Percentiles rank a stretch among this genome's conserved stretches.
Conservation (phyloP, 2,797 vertebrate genomes). For the Eurystomus glaucurus region DNA sequence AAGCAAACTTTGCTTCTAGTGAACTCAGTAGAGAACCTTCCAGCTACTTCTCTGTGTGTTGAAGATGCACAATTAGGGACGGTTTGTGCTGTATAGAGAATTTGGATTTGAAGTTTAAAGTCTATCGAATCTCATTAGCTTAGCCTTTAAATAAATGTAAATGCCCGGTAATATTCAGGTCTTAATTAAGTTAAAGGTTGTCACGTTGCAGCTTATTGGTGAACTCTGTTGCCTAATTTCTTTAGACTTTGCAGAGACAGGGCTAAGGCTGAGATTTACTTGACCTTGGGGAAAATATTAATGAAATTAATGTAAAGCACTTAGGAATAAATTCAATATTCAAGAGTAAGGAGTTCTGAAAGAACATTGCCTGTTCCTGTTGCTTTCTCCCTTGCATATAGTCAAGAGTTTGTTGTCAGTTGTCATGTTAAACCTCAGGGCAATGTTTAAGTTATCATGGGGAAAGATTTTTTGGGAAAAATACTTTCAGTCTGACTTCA, state of each 20-base stretch:
- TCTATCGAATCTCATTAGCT: not conserved
- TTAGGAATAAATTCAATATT: not conserved
- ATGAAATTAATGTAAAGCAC: not conserved
- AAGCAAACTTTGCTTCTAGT: not conserved
- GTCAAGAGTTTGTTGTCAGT: not conserved
- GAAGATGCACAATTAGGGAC: constrained; percentile 14
- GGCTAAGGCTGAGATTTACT: constrained; percentile 24
- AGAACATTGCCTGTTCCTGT: not conserved
- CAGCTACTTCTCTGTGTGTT: not conserved
- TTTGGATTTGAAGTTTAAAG: not conserved
- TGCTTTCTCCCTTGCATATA: not conserved
- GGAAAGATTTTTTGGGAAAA: not conserved
- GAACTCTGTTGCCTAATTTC: constrained; percentile 23
- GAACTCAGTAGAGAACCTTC: not conserved
- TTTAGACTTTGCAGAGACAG: constrained; percentile 20
- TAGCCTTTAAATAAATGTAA: constrained; percentile 1
- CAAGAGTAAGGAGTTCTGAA: constrained; percentile 5
- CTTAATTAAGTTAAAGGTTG: constrained; percentile 62
- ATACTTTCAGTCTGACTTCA: not conserved
- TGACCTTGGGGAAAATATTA: constrained; percentile 10
- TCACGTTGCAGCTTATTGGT: not conserved
- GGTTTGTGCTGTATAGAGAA: not conserved
- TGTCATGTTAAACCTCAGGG: not conserved
- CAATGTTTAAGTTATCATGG: not conserved
- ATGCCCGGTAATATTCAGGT: not conserved